phyloP scores from a whole-genome alignment of 92 coral and sea anemone genomes.

The Blastomussa wellsi region DNA sequence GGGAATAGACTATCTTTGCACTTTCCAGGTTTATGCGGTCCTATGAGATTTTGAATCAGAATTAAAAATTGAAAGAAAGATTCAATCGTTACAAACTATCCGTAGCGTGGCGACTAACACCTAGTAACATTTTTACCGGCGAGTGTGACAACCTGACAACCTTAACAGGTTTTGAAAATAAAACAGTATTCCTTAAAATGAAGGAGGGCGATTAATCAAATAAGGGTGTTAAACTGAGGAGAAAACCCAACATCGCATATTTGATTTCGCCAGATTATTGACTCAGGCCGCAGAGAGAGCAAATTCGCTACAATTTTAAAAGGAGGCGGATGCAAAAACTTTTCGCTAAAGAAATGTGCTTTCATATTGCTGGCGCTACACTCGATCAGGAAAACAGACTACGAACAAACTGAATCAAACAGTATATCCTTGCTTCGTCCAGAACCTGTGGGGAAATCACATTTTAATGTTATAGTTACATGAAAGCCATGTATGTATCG shows the following conservation, averaged over 20 bases:
- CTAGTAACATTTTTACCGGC: background rate
- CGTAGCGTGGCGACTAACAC: background rate
- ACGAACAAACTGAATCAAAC: no score
- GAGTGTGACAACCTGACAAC: slow-evolving; percentile 14
- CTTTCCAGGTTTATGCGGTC: background rate
- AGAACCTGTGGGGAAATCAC: background rate
- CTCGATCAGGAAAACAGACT: no score
- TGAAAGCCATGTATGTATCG: no score
- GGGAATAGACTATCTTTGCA: background rate
- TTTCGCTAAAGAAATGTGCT: background rate
- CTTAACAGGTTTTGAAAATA: slow-evolving; percentile 21
- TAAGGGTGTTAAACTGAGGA: background rate
- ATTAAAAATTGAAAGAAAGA: background rate
- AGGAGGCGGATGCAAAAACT: no score
- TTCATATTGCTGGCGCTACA: no score
- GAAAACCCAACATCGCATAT: background rate
- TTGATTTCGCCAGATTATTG: background rate
- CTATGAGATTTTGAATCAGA: background rate
- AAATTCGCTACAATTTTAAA: no score
- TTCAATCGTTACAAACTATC: background rate
- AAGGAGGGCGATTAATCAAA: background rate
- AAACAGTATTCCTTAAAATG: background rate
- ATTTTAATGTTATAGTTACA: background rate
- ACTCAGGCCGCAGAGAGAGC: background rate
- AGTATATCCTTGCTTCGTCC: no score